Percentiles rank a stretch among this genome's conserved stretches.
These are phyloP conservation scores for Brachionus plicatilis DNA, from an alignment of 1,140 invertebrate species.

Conservation along the genomic window DNA sequence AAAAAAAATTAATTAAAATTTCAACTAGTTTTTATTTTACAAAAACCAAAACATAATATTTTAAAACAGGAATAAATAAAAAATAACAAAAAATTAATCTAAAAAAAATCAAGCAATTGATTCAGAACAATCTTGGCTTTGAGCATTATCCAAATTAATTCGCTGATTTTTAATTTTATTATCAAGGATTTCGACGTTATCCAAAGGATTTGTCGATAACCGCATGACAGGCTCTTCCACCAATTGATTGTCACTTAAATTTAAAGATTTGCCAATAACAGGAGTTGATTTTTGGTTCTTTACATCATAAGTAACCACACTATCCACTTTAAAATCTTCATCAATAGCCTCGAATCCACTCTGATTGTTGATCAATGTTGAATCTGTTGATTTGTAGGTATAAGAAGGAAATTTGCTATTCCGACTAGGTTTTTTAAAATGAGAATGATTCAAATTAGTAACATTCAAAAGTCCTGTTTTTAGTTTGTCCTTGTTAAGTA, in stretches of 20 bases:
- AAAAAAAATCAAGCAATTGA: not conserved
- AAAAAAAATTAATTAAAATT: not conserved
- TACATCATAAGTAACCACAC: conserved; percentile 23
- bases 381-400: conserved; percentile 28
- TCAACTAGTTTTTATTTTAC: not conserved
- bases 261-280: not conserved
- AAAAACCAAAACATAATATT: not conserved
- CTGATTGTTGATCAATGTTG: not conserved
- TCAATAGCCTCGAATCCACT: not conserved
- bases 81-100: not conserved
- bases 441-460: conserved; percentile 7
- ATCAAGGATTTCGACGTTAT: not conserved
- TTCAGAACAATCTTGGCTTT: not conserved
- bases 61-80: not conserved
- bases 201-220: conserved; percentile 10
- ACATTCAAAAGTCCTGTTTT: not conserved
- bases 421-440: not conserved
- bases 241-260: not conserved
- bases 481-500: not conserved
- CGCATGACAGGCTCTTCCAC: not conserved
- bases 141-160: not conserved
- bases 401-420: conserved; percentile 12
- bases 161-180: not conserved
- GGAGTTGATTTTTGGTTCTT: conserved; percentile 19
- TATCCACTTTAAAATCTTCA: not conserved